Conservation (phyloP, 37 sponge, comb jelly and placozoan species). For the Beroe ovata region DNA sequence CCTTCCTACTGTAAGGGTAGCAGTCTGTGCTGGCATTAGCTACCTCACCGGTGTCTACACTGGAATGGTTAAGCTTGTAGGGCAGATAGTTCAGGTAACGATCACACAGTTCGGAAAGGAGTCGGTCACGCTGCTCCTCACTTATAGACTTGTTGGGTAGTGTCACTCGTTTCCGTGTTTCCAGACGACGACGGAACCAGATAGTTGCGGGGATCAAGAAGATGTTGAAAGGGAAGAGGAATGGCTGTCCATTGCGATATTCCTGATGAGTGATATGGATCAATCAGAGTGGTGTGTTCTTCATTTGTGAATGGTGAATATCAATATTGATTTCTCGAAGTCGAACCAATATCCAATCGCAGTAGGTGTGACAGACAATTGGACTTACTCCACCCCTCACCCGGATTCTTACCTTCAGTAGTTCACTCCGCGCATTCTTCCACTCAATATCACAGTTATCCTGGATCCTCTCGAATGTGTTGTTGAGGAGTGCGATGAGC, state of each 20-base stretch:
- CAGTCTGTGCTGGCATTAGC: too few relatives aligned
- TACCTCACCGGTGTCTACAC: neutral
- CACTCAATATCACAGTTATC: conserved; percentile 59
- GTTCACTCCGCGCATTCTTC: conserved; percentile 24
- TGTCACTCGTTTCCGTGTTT: neutral
- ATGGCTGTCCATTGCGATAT: conserved; percentile 46
- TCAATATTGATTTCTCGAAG: too few relatives aligned
- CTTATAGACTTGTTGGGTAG: neutral
- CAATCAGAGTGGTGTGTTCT: too few relatives aligned
- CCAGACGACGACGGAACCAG: conserved; percentile 12
- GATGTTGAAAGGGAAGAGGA: conserved; percentile 56
- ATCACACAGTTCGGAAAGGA: neutral
- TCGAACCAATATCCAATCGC: too few relatives aligned
- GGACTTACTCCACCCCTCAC: too few relatives aligned
- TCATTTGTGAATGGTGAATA: too few relatives aligned
- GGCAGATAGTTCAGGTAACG: neutral
- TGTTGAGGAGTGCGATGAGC: conserved; percentile 62
- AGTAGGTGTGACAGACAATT: too few relatives aligned
- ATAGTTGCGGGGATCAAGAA: conserved; percentile 26
- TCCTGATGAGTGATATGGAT: conserved; percentile 46
- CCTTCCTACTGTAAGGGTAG: neutral
- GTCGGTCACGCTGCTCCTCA: neutral
- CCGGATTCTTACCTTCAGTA: conserved; percentile 20
- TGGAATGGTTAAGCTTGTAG: neutral
- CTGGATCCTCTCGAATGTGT: conserved; percentile 48